Evolutionary conservation across 2,797 vertebrate genomes (phyloP).

Genomic region (Gymnodraco acuticeps): DNA sequence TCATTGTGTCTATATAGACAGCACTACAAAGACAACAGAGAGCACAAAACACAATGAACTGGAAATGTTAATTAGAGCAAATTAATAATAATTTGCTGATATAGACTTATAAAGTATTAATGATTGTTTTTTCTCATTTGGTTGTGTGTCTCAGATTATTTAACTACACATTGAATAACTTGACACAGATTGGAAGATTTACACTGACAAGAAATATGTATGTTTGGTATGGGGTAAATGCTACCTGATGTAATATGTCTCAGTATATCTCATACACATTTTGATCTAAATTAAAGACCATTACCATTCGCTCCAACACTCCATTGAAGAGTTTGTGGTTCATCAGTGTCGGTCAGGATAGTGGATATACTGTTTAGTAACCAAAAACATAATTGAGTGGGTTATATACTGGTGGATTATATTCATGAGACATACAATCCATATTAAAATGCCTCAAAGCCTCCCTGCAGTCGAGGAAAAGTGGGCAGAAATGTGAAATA

Average conservation of each 20-base stretch:
- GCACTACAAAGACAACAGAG: not conserved
- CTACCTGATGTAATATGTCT: not conserved
- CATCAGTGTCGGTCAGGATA: not conserved
- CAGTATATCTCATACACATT: not conserved
- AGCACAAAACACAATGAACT: not conserved
- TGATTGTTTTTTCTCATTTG: not conserved
- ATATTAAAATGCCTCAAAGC: constrained; percentile 22
- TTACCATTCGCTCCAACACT: not conserved
- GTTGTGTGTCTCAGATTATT: not conserved
- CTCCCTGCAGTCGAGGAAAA: constrained; percentile 8
- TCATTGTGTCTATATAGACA: not conserved
- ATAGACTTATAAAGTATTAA: not conserved
- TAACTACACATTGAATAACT: too few species aligned
- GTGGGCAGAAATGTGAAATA: constrained; percentile 27
- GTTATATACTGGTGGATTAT: constrained; percentile 3
- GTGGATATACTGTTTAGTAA: not conserved
- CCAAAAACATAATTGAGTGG: constrained; percentile 15
- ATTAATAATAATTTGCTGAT: constrained; percentile 12
- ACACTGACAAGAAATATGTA: not conserved
- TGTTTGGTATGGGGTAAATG: not conserved
- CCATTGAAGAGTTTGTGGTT: not conserved
- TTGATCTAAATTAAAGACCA: not conserved
- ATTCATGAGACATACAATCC: constrained; percentile 15
- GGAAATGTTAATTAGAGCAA: not conserved
- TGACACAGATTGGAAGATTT: too few species aligned